phyloP scores from a whole-genome alignment of 2,113 vertebrate genomes.

The Psettodes erumei region DNA sequence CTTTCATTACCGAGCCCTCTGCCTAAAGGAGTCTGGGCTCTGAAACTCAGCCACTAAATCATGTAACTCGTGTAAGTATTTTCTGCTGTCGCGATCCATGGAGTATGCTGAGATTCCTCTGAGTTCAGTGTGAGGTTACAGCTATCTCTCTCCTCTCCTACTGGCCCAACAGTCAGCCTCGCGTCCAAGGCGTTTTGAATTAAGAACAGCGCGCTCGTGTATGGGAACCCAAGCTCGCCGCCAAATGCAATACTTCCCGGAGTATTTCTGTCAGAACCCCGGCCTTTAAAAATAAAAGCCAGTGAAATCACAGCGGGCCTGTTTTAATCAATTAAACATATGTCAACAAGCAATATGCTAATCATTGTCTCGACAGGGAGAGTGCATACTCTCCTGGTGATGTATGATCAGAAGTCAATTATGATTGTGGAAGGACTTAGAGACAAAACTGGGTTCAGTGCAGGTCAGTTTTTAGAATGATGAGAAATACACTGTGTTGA shows the following conservation, averaged over 20 bases:
- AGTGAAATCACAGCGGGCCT: slow-evolving; percentile 74
- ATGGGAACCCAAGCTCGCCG: slow-evolving; percentile 81
- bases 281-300: slow-evolving; percentile 82
- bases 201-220: slow-evolving; percentile 76
- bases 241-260: slow-evolving; percentile 86
- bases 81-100: slow-evolving; percentile 69
- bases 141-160: slow-evolving; percentile 80
- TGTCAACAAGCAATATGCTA: slow-evolving; percentile 81
- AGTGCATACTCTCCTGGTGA: slow-evolving; percentile 65
- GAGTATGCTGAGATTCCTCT: slow-evolving; percentile 77
- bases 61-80: slow-evolving; percentile 77
- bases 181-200: slow-evolving; percentile 81
- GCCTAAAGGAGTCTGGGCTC: slow-evolving; percentile 59
- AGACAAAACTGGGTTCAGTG: slow-evolving; percentile 6
- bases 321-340: slow-evolving; percentile 83
- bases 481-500: neutral
- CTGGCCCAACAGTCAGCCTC: slow-evolving; percentile 78
- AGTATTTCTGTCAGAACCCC: slow-evolving; percentile 83
- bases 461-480: slow-evolving; percentile 11
- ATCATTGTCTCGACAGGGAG: slow-evolving; percentile 66
- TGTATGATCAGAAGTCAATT: slow-evolving; percentile 62
- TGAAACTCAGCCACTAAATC: slow-evolving; percentile 80
- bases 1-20: slow-evolving; percentile 50
- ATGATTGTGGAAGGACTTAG: slow-evolving; percentile 29
- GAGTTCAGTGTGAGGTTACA: slow-evolving; percentile 83